Evolutionary conservation across 1,140 invertebrate genomes (phyloP).

Genomic region (Drosophila mayri): DNA sequence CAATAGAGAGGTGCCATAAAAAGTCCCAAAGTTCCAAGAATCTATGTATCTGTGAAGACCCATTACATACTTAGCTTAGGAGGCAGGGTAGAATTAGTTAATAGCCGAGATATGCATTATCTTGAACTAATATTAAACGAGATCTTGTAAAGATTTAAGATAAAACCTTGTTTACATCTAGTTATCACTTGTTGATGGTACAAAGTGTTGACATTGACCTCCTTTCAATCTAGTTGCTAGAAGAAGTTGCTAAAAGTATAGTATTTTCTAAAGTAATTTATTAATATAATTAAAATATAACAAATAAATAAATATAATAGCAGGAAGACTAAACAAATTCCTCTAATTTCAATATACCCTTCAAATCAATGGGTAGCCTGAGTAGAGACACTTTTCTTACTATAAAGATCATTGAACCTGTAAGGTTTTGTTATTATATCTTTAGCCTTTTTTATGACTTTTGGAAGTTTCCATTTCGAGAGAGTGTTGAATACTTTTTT

Average conservation of each 20-base stretch:
- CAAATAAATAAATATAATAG: neutral
- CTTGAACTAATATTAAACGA: conserved; percentile 2
- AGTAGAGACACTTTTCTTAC: conserved; percentile 1
- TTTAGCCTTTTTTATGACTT: conserved; percentile 42
- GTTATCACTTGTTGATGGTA: neutral
- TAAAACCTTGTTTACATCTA: neutral
- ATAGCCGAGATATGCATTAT: conserved; percentile 3
- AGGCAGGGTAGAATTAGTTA: neutral
- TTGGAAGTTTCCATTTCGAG: conserved; percentile 50
- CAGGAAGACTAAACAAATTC: neutral
- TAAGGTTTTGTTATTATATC: conserved; percentile 35
- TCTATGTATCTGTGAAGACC: neutral
- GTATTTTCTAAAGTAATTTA: neutral
- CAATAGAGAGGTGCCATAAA: conserved; percentile 11
- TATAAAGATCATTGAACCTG: conserved; percentile 61
- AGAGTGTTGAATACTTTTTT: conserved; percentile 50
- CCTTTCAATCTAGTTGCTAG: neutral
- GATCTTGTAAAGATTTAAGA: conserved; percentile 11
- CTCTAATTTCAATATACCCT: conserved; percentile 8
- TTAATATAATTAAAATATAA: too few relatives aligned
- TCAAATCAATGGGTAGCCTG: conserved; percentile 4
- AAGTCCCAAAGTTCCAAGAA: conserved; percentile 6
- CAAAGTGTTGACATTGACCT: conserved; percentile 1
- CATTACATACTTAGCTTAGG: neutral
- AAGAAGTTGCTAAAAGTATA: neutral